phyloP scores from a whole-genome alignment of 1,140 invertebrate species.

The Sweltsa coloradensis region DNA sequence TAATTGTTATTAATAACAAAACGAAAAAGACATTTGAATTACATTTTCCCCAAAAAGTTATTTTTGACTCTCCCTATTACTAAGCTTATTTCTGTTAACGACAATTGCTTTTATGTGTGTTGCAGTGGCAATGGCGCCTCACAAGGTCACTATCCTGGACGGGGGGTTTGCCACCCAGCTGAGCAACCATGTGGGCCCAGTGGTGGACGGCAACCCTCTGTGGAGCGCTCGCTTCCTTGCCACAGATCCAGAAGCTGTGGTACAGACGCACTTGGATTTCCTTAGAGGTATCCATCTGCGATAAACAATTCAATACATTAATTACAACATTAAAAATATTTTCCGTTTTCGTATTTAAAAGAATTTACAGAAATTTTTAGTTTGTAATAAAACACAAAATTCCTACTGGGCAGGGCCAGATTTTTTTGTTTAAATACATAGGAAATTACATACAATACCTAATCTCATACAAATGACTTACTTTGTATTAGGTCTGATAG shows the following conservation, averaged over 20 bases:
- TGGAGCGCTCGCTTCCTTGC: conserved; percentile 70
- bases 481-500: too few species aligned
- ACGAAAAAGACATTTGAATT: too few species aligned
- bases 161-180: conserved; percentile 70
- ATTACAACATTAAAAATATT: too few species aligned
- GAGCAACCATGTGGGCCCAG: conserved; percentile 49
- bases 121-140: too few species aligned
- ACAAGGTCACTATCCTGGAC: conserved; percentile 51
- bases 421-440: not conserved
- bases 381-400: not conserved
- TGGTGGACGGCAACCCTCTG: conserved; percentile 42
- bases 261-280: conserved; percentile 65
- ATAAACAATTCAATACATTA: not conserved
- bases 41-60: too few species aligned
- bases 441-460: not conserved
- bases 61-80: too few species aligned
- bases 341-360: not conserved
- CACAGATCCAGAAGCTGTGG: conserved; percentile 54
- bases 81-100: too few species aligned
- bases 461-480: not conserved
- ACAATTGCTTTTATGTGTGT: too few species aligned
- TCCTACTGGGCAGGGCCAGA: not conserved
- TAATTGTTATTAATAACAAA: too few species aligned
- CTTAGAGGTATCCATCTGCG: conserved; percentile 36
- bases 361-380: not conserved